Conservation (phyloP, 1,140 invertebrate species). For the Cotesia chilonis region DNA sequence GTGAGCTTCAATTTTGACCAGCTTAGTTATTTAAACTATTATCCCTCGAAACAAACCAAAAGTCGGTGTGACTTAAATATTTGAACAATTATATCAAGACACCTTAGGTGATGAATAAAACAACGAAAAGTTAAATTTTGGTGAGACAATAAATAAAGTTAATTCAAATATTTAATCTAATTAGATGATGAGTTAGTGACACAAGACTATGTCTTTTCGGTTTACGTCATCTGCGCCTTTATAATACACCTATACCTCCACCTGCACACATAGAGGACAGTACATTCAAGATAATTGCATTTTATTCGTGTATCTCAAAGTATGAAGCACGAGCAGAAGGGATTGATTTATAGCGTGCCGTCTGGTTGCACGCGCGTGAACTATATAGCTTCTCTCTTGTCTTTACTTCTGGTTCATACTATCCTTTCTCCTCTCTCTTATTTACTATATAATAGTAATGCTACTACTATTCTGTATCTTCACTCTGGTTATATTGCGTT, state of each 20-base stretch:
- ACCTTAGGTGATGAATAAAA: not conserved
- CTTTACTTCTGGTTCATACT: not conserved
- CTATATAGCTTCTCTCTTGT: conserved; percentile 13
- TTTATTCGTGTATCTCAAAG: conserved; percentile 38
- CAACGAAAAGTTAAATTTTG: conserved; percentile 8
- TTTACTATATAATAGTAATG: not conserved
- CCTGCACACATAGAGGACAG: not conserved
- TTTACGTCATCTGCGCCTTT: not conserved
- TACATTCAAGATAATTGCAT: conserved; percentile 41
- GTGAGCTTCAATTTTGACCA: not conserved
- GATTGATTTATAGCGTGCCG: conserved; percentile 43
- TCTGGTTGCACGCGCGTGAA: conserved; percentile 35
- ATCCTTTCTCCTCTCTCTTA: conserved; percentile 6
- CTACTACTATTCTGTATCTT: not conserved
- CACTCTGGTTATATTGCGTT: conserved; percentile 36
- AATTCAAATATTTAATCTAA: too few species aligned
- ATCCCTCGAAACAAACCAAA: too few species aligned
- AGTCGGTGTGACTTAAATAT: too few species aligned
- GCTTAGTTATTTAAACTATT: too few species aligned
- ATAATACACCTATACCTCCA: not conserved
- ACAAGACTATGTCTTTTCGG: not conserved
- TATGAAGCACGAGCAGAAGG: conserved; percentile 37
- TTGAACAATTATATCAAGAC: conserved; percentile 9
- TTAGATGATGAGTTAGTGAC: not conserved
- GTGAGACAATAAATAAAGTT: too few species aligned